Evolutionary conservation across 2,797 vertebrate genomes (phyloP).

Genomic region (Ispidina lecontei): DNA sequence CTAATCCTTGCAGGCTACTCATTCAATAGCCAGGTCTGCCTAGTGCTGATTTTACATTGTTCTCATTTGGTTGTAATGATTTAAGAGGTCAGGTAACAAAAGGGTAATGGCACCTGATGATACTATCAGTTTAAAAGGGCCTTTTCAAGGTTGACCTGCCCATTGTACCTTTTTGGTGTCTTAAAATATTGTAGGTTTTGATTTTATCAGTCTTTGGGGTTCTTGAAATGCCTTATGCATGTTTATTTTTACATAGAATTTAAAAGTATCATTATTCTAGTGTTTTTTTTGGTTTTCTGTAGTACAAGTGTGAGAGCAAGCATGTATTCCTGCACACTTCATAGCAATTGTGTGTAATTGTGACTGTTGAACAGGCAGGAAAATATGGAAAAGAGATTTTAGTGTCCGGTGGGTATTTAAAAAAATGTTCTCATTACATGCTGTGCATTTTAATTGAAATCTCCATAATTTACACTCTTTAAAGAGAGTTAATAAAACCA

Average conservation of each 20-base stretch:
- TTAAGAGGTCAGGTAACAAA: constrained; percentile 31
- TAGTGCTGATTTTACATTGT: neutral
- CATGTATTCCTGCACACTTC: neutral
- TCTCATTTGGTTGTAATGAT: constrained; percentile 18
- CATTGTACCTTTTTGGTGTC: neutral
- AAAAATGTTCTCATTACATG: neutral
- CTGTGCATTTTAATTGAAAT: neutral
- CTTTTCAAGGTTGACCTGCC: constrained; percentile 36
- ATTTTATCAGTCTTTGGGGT: neutral
- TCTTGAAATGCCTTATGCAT: neutral
- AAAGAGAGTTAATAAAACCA: neutral
- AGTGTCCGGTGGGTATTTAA: neutral
- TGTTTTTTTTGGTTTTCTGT: neutral
- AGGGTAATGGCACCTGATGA: constrained; percentile 20
- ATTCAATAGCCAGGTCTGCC: neutral
- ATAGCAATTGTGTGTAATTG: neutral
- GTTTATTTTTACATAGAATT: neutral
- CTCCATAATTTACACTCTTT: neutral
- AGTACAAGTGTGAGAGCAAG: neutral
- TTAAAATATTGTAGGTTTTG: neutral
- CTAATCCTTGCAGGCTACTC: neutral
- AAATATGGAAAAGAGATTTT: neutral
- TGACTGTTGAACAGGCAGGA: neutral
- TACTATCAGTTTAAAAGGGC: neutral
- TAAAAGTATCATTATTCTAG: neutral